Percentiles rank a stretch among this genome's conserved stretches.
Conservation (phyloP, 2,888 invertebrate genomes). For the Miltochrista miniata region DNA sequence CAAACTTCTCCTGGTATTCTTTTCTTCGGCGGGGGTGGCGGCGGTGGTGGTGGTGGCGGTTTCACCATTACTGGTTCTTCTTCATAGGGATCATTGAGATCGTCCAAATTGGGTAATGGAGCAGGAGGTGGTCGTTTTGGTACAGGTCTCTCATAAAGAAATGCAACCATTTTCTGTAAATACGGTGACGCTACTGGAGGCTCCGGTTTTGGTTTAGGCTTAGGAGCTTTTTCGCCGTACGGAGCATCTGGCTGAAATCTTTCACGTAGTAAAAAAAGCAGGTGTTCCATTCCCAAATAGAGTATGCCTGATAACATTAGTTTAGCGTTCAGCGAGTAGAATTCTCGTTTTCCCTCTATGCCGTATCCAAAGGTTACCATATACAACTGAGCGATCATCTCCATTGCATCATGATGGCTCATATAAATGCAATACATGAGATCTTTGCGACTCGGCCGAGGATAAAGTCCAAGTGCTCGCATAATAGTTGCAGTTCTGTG, state of each 20-base stretch:
- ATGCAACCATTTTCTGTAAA: slow-evolving; percentile 58
- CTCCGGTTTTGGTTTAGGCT: slow-evolving; percentile 46
- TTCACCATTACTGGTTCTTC: slow-evolving; percentile 53
- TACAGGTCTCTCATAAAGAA: slow-evolving; percentile 49
- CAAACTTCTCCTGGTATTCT: slow-evolving; percentile 55
- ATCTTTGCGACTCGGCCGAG: slow-evolving; percentile 52
- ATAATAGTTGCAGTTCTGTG: slow-evolving; percentile 50
- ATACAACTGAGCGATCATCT: slow-evolving; percentile 69
- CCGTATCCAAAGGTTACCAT: slow-evolving; percentile 52
- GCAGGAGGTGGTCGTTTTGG: slow-evolving; percentile 44
- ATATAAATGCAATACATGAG: slow-evolving; percentile 61
- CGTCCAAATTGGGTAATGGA: slow-evolving; percentile 66
- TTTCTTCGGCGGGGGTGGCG: slow-evolving; percentile 68
- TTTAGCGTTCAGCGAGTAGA: slow-evolving; percentile 61
- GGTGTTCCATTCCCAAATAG: slow-evolving; percentile 62
- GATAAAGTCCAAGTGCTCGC: slow-evolving; percentile 56
- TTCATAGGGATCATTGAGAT: slow-evolving; percentile 62
- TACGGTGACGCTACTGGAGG: slow-evolving; percentile 60
- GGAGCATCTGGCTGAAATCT: slow-evolving; percentile 53
- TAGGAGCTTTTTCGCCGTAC: slow-evolving; percentile 26
- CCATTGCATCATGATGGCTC: slow-evolving; percentile 63
- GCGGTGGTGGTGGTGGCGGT: slow-evolving; percentile 58
- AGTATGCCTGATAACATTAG: slow-evolving; percentile 66
- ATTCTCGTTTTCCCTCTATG: slow-evolving; percentile 54
- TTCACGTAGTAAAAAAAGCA: slow-evolving; percentile 53